Base-by-base conservation (phyloP, 2,888 invertebrate genomes). In the Melipona beecheii region DNA sequence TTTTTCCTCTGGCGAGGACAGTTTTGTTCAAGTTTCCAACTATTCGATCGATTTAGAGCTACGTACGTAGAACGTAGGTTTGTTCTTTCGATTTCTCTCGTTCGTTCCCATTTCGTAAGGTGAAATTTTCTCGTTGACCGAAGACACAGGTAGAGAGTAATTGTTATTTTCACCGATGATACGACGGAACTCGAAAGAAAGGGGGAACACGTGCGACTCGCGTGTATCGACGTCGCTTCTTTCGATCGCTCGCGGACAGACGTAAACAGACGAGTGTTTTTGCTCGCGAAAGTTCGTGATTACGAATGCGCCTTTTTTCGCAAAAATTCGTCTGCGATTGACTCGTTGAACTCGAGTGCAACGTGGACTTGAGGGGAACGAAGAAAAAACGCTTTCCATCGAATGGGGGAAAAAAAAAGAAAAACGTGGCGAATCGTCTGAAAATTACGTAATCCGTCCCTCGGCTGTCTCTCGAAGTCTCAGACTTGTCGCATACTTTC, bases 171-270 rank as follows among this genome's bases (percentile, higher is more conserved):
- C 36, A 1, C 0, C 36, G 36, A 36, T 36, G 9, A 9, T 9
- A 36, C 36, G 9, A 31, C 3, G 31, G 5, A 9, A 5, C 9
- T 9, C 36, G 36, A 36, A 58, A 74, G 15, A 71, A 65, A 66
- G 27, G 13, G 17, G n/a, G 80, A 73, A 49, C 83, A 83, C 83
- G 83, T 83, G 83, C 76, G 54, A 60, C 68, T 82, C 83, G 83
- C 83, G 77, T 82, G 73, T 54, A 54, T 50, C 69, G n/a, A n/a
- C 52, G 66, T 73, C 58, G 50, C 49, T 21, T 60, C 72, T 50
- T 58, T 43, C 71, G 66, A 74, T 73, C 56, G 54, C 21, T 50
- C 54, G 36, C 54, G 36, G 17, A 60, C 17, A 56, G 58, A 81
- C 71, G 82, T 82, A 83, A 83, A 81, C 83, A 43, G 43, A 83